Conservation (phyloP, 2,888 invertebrate genomes). For the Mellilla xanthometata region DNA sequence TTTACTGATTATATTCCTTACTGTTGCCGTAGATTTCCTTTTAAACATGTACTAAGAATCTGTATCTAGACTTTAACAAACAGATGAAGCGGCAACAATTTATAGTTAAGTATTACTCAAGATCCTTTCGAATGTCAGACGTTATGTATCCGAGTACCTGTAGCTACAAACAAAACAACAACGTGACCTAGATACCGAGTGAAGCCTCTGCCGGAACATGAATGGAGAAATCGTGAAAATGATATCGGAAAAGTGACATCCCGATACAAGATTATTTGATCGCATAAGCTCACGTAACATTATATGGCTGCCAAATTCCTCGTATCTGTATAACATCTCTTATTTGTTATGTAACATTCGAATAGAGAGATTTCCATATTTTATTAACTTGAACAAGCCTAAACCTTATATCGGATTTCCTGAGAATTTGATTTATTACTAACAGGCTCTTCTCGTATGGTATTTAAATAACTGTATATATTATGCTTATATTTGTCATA, state of each 20-base stretch:
- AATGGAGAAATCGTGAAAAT: constrained; percentile 10
- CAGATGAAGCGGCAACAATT: too few relatives aligned
- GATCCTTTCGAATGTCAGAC: constrained; percentile 27
- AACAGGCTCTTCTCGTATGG: too few relatives aligned
- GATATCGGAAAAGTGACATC: constrained; percentile 4
- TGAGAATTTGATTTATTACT: too few relatives aligned
- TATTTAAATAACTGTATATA: too few relatives aligned
- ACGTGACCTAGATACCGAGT: constrained; percentile 20
- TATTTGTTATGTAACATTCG: constrained; percentile 6
- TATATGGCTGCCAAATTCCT: neutral
- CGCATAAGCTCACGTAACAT: constrained; percentile 2
- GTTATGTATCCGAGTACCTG: constrained; percentile 2
- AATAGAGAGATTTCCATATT: neutral
- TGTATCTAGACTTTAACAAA: too few relatives aligned
- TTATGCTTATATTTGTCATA: too few relatives aligned
- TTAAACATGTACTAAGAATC: too few relatives aligned
- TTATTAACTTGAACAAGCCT: too few relatives aligned
- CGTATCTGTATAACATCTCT: too few relatives aligned
- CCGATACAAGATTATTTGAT: constrained; percentile 1
- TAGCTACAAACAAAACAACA: constrained; percentile 24
- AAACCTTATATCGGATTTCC: too few relatives aligned
- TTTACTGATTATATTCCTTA: too few relatives aligned
- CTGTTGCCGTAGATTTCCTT: too few relatives aligned
- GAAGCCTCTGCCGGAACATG: constrained; percentile 2
- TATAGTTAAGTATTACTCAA: constrained; percentile 26